These are phyloP conservation scores for Chloroceryle amazona DNA, from an alignment of 2,797 vertebrate genomes.

Conservation along the genomic window DNA sequence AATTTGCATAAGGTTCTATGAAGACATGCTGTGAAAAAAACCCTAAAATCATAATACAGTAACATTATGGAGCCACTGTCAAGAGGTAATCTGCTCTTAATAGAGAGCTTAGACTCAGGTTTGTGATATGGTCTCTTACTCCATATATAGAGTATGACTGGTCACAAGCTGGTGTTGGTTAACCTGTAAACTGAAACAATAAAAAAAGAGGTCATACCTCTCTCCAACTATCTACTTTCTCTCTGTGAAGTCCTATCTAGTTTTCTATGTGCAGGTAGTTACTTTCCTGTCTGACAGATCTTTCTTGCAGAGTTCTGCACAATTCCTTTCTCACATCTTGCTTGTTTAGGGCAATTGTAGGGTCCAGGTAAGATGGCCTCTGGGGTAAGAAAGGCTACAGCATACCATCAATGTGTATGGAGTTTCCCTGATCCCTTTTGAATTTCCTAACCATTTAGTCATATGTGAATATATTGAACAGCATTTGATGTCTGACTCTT, in stretches of 20 bases:
- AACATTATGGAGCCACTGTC: neutral
- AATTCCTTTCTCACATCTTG: neutral
- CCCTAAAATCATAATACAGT: fast-evolving
- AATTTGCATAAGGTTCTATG: neutral
- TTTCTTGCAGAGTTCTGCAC: neutral
- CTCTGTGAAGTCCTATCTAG: neutral
- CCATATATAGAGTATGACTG: neutral
- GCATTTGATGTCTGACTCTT: neutral
- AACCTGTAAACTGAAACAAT: neutral
- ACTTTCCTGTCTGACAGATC: neutral
- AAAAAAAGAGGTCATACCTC: neutral
- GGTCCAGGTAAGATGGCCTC: neutral
- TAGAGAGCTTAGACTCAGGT: neutral
- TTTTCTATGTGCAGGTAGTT: neutral
- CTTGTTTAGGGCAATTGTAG: neutral
- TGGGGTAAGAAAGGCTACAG: neutral
- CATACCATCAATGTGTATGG: neutral
- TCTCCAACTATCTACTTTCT: neutral
- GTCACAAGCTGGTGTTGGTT: neutral
- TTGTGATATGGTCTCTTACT: neutral
- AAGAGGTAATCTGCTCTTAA: neutral
- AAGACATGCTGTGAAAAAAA: neutral
- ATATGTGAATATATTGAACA: neutral
- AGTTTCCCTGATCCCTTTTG: no score
- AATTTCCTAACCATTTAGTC: neutral